These are phyloP conservation scores for Chiridota heheva DNA, from an alignment of 35 echinoderm and acorn worm genomes.

Conservation along the genomic window DNA sequence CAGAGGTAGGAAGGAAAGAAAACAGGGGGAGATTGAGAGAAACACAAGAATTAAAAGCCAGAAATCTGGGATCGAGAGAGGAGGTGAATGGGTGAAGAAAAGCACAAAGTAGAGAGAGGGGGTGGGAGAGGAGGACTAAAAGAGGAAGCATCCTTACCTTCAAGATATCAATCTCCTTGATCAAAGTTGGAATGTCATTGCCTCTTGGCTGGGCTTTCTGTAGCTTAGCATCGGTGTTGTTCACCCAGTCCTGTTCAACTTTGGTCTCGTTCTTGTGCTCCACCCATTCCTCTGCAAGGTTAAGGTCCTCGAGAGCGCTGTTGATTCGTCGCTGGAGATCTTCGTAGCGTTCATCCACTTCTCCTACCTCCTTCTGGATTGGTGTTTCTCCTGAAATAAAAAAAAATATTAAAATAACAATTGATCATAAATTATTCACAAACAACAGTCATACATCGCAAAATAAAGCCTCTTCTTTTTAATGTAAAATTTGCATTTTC, in stretches of 20 bases:
- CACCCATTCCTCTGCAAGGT: slow-evolving; percentile 70
- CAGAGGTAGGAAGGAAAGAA: no score
- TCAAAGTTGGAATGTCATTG: slow-evolving; percentile 62
- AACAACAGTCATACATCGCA: no score
- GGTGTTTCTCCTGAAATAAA: slow-evolving; percentile 73
- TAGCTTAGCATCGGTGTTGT: slow-evolving; percentile 58
- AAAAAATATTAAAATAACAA: neutral
- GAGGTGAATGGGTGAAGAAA: no score
- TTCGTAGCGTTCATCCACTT: slow-evolving; percentile 78
- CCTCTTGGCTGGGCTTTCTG: slow-evolving; percentile 54
- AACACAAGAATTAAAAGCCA: no score
- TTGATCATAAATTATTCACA: no score
- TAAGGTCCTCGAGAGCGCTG: slow-evolving; percentile 59
- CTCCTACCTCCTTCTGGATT: slow-evolving; percentile 69
- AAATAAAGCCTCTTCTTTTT: no score
- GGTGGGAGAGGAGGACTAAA: no score
- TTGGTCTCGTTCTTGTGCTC: slow-evolving; percentile 59
- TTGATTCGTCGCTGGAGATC: slow-evolving; percentile 50
- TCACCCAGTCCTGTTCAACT: slow-evolving; percentile 66
- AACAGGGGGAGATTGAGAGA: no score
- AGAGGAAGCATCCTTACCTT: slow-evolving; percentile 71
- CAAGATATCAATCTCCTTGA: slow-evolving; percentile 80
- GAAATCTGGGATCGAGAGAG: no score
- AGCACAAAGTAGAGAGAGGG: no score
- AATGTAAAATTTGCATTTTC: no score